Base-by-base conservation (phyloP, 2,113 vertebrate species). In the Platysteira castanea region DNA sequence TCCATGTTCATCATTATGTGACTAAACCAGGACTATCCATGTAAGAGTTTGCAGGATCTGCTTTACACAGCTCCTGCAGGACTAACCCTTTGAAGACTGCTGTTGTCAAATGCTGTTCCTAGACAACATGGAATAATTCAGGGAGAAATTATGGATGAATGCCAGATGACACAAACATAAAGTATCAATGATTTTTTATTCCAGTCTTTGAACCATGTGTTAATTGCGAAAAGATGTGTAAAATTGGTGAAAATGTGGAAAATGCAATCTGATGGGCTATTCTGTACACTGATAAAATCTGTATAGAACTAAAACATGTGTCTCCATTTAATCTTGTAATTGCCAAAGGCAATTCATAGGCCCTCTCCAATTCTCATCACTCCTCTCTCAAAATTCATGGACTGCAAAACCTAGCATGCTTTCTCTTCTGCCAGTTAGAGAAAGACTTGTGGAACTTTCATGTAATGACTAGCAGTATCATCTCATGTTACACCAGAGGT, bases 211-310 rank as follows among this genome's bases (percentile, higher is more conserved):
- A 94, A 87, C 74, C 42, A 63, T 78, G 69, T 75, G 89, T 44
- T 94, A 91, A 96, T 94, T 91, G 69, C 87, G 92, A 96, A 90
- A 96, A 95, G 67, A 90, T 95, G 94, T 88, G 68, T 49, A 78
- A 87, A 84, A 28, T 1, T 56, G 78, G 82, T 96, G 95, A 92
- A 95, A 94, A 93, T 79, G 70, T 52, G 56, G 52, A 93, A 96
- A 91, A 93, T 56, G 69, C 35, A 81, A 44, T 44, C 39, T 82
- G 87, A 57, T 94, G 56, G 65, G 27, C 41, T 87, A 26, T 82
- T 79, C 57, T 79, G 24, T 71, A 31, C 28, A 14, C 77, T 35
- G 87, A 93, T 84, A 93, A 84, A 89, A 94, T 91, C 90, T 87
- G 9, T 49, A 21, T 4, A 71, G 77, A 91, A 60, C 63, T 67